Conservation (phyloP, 2,888 invertebrate species). For the Zeuzera pyrina region DNA sequence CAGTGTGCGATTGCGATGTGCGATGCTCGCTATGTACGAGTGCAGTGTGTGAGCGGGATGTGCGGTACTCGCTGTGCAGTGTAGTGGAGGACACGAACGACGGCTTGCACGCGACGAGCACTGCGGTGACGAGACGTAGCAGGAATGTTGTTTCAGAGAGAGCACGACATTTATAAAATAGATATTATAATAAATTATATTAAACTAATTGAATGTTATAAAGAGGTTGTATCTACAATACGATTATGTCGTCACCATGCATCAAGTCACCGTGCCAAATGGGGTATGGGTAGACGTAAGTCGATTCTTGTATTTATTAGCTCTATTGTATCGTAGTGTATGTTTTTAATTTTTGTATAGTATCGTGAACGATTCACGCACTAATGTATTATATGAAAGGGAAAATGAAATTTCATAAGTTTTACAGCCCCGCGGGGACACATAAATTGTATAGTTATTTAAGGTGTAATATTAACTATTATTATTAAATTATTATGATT, state of each 20-base stretch:
- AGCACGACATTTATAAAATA: constrained; percentile 47
- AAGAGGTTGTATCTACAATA: constrained; percentile 68
- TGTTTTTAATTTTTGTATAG: constrained; percentile 73
- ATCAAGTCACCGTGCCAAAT: constrained; percentile 40
- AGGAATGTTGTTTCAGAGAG: constrained; percentile 51
- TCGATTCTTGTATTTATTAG: constrained; percentile 67
- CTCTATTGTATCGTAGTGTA: constrained; percentile 63
- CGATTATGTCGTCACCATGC: constrained; percentile 50
- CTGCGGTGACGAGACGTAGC: too few species aligned
- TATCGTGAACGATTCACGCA: constrained; percentile 44
- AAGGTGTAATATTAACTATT: constrained; percentile 52
- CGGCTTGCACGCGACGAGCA: too few species aligned
- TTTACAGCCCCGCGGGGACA: constrained; percentile 42
- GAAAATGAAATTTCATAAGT: constrained; percentile 49
- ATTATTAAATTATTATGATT: constrained; percentile 26
- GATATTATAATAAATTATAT: constrained; percentile 50
- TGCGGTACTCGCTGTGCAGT: too few species aligned
- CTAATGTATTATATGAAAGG: constrained; percentile 62
- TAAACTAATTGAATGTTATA: constrained; percentile 59
- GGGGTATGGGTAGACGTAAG: constrained; percentile 61
- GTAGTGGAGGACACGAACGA: too few species aligned
- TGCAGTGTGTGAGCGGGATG: too few species aligned
- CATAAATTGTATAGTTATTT: constrained; percentile 61
- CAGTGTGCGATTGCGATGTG: too few species aligned
- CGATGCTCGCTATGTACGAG: too few species aligned